Conservation (phyloP, 2,888 invertebrate species). For the Eupithecia inturbata region DNA sequence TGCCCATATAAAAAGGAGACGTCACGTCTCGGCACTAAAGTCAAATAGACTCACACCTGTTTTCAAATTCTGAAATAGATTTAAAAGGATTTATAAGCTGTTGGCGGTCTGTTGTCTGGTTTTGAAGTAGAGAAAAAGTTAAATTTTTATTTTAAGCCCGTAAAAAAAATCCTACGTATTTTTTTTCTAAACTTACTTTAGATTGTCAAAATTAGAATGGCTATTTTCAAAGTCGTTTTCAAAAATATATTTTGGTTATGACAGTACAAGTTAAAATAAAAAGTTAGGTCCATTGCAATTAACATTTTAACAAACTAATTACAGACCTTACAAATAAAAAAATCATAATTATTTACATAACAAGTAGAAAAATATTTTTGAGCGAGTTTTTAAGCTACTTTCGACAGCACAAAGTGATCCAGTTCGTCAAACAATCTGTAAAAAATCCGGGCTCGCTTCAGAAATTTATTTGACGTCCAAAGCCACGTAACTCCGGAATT, state of each 20-base stretch:
- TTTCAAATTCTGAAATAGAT: background rate
- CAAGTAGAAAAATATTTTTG: background rate
- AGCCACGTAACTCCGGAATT: slow-evolving; percentile 38
- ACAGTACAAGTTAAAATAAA: background rate
- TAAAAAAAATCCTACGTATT: no score
- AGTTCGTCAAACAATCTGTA: slow-evolving; percentile 28
- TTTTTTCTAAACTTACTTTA: background rate
- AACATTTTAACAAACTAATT: background rate
- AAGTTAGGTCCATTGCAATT: background rate
- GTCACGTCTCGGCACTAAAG: no score
- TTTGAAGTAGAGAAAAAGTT: background rate
- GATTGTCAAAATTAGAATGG: no score
- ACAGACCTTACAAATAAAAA: background rate
- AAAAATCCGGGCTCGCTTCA: slow-evolving; percentile 32
- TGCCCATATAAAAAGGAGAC: no score
- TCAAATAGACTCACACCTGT: no score
- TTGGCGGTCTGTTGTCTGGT: background rate
- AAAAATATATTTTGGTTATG: background rate
- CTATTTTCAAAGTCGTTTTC: no score
- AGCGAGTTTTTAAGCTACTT: slow-evolving; percentile 38
- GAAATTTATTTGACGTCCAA: slow-evolving; percentile 43
- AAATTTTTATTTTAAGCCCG: background rate
- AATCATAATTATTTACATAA: no score
- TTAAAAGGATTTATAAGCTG: background rate
- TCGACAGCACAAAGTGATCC: slow-evolving; percentile 26